These are phyloP conservation scores for Ormyrus nitidulus DNA, from an alignment of 2,888 invertebrate genomes.

Conservation along the genomic window DNA sequence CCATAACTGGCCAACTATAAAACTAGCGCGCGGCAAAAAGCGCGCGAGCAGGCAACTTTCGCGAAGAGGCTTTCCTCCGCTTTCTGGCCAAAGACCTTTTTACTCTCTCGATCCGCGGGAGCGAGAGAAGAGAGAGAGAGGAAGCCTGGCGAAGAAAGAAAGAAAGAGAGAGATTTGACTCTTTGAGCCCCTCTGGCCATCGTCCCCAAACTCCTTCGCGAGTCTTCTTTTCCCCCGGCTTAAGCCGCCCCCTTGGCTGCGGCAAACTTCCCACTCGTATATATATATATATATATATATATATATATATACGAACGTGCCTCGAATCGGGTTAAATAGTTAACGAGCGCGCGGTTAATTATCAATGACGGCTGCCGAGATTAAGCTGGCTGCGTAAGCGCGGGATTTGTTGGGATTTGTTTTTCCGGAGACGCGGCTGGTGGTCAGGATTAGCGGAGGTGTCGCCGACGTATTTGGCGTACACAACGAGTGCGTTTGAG, in stretches of 20 bases:
- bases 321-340: conserved; percentile 29
- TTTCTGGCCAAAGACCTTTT: too few relatives aligned
- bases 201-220: conserved; percentile 11
- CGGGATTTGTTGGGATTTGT: background rate
- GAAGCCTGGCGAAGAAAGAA: background rate
- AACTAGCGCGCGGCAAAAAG: background rate
- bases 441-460: background rate
- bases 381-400: background rate
- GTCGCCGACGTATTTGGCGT: conserved; percentile 23
- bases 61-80: too few relatives aligned
- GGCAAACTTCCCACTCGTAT: too few relatives aligned
- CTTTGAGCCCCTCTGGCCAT: conserved; percentile 9
- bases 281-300: too few relatives aligned
- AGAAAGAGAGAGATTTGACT: conserved; percentile 40
- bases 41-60: background rate
- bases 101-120: too few relatives aligned
- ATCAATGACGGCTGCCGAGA: conserved; percentile 3
- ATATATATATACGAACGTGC: background rate
- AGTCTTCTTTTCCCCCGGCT: conserved; percentile 37
- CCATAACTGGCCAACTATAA: conserved; percentile 43
- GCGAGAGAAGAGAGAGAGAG: conserved; percentile 1
- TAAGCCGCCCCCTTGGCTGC: background rate
- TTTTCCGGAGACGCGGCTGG: background rate
- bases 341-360: conserved; percentile 26
- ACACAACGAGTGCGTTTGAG: background rate